Evolutionary conservation across 92 coral and sea anemone genomes (phyloP).

Genomic region (Meandrina meandrites): DNA sequence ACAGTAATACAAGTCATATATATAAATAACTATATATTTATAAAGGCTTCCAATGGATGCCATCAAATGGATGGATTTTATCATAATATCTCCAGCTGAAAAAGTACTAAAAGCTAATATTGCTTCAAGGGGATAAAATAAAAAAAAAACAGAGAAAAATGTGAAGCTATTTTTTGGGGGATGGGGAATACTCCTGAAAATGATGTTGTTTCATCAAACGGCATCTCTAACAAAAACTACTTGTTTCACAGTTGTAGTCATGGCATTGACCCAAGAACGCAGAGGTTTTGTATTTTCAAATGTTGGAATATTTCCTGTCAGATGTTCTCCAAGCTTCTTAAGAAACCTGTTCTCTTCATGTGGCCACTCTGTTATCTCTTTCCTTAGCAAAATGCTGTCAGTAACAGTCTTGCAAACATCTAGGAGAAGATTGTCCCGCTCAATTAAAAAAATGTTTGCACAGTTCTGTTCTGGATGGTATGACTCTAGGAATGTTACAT

Average conservation of each 20-base stretch:
- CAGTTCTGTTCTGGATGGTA: conserved; percentile 55
- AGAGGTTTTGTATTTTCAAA: conserved; percentile 36
- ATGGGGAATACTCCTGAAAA: no score
- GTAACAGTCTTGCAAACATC: conserved; percentile 37
- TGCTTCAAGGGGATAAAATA: no score
- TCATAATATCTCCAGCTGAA: no score
- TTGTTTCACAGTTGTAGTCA: conserved; percentile 35
- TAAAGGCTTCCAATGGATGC: no score
- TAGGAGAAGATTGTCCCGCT: conserved; percentile 34
- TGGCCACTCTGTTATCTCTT: conserved; percentile 33
- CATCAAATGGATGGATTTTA: no score
- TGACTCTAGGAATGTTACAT: conserved; percentile 40
- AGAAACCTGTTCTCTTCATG: conserved; percentile 50
- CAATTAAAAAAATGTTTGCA: conserved; percentile 41
- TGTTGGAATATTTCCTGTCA: conserved; percentile 34
- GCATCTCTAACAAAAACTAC: no score
- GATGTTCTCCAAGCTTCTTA: conserved; percentile 40
- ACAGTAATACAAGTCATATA: no score
- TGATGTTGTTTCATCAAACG: no score
- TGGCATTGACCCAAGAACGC: conserved; percentile 44
- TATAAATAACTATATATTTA: no score
- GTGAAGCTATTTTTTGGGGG: no score
- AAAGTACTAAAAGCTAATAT: no score
- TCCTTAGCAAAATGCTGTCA: conserved; percentile 21
- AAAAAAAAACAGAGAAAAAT: no score